Percentiles rank a stretch among this genome's conserved stretches.
Conservation (phyloP, 2,113 vertebrate species). For the Chionomys nivalis region DNA sequence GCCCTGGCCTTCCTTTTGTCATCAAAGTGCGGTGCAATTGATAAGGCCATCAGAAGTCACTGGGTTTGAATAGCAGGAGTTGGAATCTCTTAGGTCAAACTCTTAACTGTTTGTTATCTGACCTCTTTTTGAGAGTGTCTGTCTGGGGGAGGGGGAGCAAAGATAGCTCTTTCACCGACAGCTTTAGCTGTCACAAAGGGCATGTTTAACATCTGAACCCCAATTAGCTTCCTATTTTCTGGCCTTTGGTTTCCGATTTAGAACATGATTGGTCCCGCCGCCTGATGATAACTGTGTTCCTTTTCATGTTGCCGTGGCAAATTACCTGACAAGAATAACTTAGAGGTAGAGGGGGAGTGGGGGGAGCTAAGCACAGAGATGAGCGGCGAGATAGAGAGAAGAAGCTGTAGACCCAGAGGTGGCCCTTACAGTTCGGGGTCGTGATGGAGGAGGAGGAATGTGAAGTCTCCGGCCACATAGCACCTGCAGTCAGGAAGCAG, state of each 20-base stretch:
- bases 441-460: neutral
- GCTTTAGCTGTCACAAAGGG: constrained; percentile 21
- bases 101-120: neutral
- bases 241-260: constrained; percentile 44
- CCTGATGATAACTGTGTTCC: neutral
- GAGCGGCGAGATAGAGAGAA: too few relatives aligned
- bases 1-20: constrained; percentile 20
- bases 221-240: constrained; percentile 45
- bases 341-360: neutral
- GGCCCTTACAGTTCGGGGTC: neutral
- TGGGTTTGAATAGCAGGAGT: neutral
- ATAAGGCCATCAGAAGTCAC: neutral
- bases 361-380: neutral
- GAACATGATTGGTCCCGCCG: neutral
- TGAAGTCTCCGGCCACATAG: too few relatives aligned
- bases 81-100: neutral
- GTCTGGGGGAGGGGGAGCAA: too few relatives aligned
- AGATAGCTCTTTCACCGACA: neutral
- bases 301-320: neutral
- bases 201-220: neutral
- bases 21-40: constrained; percentile 5
- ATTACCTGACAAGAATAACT: neutral
- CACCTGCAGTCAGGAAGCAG: neutral
- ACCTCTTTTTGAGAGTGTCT: neutral
- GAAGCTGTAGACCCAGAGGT: neutral